phyloP scores from a whole-genome alignment of 2,113 vertebrate species.

The Syngnathus floridae region DNA sequence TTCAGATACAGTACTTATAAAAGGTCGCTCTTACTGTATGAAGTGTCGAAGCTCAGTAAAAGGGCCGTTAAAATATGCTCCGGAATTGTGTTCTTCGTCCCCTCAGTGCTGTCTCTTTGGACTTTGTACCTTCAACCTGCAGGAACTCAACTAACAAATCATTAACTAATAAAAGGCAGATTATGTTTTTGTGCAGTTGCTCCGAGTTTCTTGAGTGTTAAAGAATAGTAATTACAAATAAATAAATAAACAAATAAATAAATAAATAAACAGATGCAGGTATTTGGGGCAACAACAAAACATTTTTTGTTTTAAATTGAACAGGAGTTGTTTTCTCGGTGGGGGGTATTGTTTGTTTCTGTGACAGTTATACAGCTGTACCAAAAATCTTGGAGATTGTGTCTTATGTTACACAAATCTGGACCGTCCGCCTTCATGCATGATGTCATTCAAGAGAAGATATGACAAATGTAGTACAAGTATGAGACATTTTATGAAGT shows the following conservation, averaged over 20 bases:
- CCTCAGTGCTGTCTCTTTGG: constrained; percentile 5
- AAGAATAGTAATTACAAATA: neutral
- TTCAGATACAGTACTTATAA: neutral
- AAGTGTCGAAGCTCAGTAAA: neutral
- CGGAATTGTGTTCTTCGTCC: neutral
- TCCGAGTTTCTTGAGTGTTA: neutral
- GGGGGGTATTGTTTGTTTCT: too few relatives aligned
- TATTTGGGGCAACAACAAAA: too few relatives aligned
- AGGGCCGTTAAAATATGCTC: neutral
- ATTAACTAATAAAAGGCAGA: neutral
- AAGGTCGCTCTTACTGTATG: neutral
- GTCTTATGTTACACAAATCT: neutral
- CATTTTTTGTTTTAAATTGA: too few relatives aligned
- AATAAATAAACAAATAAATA: too few relatives aligned
- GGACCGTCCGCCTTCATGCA: too few relatives aligned
- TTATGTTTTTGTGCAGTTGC: neutral
- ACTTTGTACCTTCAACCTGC: neutral
- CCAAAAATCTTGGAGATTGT: neutral
- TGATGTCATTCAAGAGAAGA: too few relatives aligned
- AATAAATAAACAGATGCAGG: too few relatives aligned
- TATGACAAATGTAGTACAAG: too few relatives aligned
- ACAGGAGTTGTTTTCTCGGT: too few relatives aligned
- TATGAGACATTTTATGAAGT: too few relatives aligned
- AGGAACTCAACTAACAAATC: constrained; percentile 5
- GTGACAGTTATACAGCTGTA: neutral